phyloP scores from a whole-genome alignment of 2,888 invertebrate species.

The Monoplex corrugatus region DNA sequence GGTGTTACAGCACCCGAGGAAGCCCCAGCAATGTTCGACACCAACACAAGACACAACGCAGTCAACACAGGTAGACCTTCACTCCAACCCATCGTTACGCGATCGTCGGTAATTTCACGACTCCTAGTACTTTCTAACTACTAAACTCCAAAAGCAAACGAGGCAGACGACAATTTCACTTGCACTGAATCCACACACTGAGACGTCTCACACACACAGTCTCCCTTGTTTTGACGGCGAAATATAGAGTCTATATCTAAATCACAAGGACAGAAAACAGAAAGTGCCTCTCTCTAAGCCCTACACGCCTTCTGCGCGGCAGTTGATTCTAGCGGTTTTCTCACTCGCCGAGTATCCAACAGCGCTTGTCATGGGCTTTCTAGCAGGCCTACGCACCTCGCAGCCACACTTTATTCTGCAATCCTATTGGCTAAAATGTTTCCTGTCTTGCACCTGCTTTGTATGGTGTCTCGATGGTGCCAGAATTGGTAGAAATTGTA shows the following conservation, averaged over 20 bases:
- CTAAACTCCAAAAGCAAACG: background rate
- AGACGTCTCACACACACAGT: too few species aligned
- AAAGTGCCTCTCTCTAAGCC: too few species aligned
- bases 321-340: too few species aligned
- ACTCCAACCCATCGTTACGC: background rate
- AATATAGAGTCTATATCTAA: too few species aligned
- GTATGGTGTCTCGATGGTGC: background rate
- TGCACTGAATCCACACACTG: background rate
- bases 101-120: too few species aligned
- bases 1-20: background rate
- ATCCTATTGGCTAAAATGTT: constrained; percentile 23
- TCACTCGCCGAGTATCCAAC: too few species aligned
- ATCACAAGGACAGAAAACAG: too few species aligned
- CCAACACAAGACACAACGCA: background rate
- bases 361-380: too few species aligned
- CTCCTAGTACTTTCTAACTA: background rate
- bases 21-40: background rate
- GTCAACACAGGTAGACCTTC: background rate
- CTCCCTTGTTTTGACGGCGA: too few species aligned
- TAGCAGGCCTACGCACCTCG: background rate
- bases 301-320: background rate
- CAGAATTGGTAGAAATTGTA: background rate
- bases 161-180: background rate
- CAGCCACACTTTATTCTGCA: background rate
- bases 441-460: constrained; percentile 18